Evolutionary conservation across 2,113 vertebrate genomes (phyloP).

Genomic region (Excalfactoria chinensis): DNA sequence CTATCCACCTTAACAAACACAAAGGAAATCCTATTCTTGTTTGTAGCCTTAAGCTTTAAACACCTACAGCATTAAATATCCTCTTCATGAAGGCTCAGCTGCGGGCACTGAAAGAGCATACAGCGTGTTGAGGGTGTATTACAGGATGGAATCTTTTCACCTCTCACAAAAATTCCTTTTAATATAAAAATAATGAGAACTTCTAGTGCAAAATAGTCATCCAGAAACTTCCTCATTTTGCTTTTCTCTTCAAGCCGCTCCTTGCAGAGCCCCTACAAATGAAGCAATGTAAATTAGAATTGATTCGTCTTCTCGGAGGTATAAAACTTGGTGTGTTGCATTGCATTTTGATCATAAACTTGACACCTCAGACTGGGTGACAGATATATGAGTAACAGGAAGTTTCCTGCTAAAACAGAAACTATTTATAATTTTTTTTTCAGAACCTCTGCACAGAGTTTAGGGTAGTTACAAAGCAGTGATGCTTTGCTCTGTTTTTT

Average conservation of each 20-base stretch:
- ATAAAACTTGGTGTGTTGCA: neutral
- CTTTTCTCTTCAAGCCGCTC: neutral
- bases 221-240: neutral
- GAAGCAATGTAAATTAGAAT: neutral
- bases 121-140: neutral
- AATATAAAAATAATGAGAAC: neutral
- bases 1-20: neutral
- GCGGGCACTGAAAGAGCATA: neutral
- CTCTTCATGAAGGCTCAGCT: neutral
- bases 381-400: conserved; percentile 65
- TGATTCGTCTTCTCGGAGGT: neutral
- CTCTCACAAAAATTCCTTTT: neutral
- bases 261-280: neutral
- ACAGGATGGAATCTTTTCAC: neutral
- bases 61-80: neutral
- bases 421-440: conserved; percentile 39
- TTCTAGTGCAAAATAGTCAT: neutral
- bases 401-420: conserved; percentile 68
- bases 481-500: conserved; percentile 23
- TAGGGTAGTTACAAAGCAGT: conserved; percentile 37
- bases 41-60: neutral
- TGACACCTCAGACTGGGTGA: conserved; percentile 41
- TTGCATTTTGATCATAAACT: neutral
- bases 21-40: neutral
- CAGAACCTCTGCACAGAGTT: conserved; percentile 47